Base-by-base conservation (phyloP, 2,888 invertebrate species). In the Holacanthella duospinosa region DNA sequence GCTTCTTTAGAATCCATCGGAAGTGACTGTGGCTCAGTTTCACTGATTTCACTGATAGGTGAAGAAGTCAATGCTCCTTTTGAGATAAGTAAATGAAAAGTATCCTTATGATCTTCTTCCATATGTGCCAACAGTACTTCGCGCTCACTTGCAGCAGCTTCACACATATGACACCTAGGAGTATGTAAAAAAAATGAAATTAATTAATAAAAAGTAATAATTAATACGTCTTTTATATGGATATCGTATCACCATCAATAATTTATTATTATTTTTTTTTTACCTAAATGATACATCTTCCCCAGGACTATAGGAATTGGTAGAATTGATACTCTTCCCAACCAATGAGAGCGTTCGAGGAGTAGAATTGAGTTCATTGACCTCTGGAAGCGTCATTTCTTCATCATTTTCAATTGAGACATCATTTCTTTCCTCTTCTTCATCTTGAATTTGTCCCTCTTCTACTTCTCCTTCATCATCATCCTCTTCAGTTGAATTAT, bases 121-220 rank as follows among this genome's bases (percentile, higher is more conserved):
- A 71, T 71, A 44, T 71, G 71, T 43, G 66, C 63, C 29, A 71
- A 55, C 12, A 71, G 57, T 26, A 61, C 59, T 19, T 67, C 67
- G 12, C 67, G 59, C 60, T 67, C 67, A 1, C 62, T 62, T 16
- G 67, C 67, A n/a, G 67, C 62, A 28, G 66, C 86, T 74, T 93
- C 93, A 76, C 95, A 95, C 1, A 95, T 80, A 78, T 94, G 93
- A 75, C 95, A 95, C 77, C 93, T 93, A 79, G 27, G 21, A 28
- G 27, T 25, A 12, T 43, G 29, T 43, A 21, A 29, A 19, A 16
- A 60, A 54, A 56, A 19, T 57, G 43, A 29, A 59, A 43, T 25
- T 26, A n/a, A 26, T 16, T 19, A 3, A 3, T 58, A n/a, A 36
- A 58, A 58, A n/a, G 16, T 43, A 19, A 12, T 29, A 29, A 29